Conservation (phyloP, 2,888 invertebrate species). For the Xestia sexstrigata region DNA sequence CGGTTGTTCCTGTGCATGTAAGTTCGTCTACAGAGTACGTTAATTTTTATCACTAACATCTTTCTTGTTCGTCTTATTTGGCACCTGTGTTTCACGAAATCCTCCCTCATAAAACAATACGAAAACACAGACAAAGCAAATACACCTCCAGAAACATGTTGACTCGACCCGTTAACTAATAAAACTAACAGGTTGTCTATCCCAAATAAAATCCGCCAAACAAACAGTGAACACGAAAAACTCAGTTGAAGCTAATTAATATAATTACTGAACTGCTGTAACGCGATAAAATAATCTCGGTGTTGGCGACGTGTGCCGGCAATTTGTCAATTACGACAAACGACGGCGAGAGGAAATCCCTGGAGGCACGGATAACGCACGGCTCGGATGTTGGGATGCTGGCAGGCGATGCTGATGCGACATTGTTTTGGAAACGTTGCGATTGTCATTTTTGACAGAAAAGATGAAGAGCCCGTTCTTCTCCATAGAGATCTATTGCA, state of each 20-base stretch:
- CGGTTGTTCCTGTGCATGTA: not conserved
- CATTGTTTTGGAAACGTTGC: constrained; percentile 27
- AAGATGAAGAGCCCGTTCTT: not conserved
- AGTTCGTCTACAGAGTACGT: not conserved
- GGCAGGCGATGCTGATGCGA: constrained; percentile 4
- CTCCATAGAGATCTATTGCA: not conserved
- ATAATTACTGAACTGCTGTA: constrained; percentile 64
- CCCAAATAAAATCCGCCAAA: constrained; percentile 23
- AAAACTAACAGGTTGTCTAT: constrained; percentile 1
- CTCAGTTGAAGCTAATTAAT: constrained; percentile 54
- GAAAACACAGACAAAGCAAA: constrained; percentile 20
- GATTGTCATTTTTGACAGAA: not conserved
- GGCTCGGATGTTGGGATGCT: constrained; percentile 6
- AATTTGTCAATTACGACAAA: constrained; percentile 66
- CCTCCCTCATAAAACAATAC: not conserved
- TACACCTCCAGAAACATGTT: not conserved
- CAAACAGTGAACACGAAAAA: constrained; percentile 44
- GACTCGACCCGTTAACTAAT: not conserved
- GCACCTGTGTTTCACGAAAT: not conserved
- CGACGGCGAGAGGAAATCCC: constrained; percentile 53
- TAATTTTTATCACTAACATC: not conserved
- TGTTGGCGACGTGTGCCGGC: constrained; percentile 48
- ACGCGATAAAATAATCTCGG: constrained; percentile 66
- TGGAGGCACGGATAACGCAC: constrained; percentile 43
- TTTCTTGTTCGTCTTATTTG: not conserved